Conservation (phyloP, 2,888 invertebrate species). For the Melanargia galathea region DNA sequence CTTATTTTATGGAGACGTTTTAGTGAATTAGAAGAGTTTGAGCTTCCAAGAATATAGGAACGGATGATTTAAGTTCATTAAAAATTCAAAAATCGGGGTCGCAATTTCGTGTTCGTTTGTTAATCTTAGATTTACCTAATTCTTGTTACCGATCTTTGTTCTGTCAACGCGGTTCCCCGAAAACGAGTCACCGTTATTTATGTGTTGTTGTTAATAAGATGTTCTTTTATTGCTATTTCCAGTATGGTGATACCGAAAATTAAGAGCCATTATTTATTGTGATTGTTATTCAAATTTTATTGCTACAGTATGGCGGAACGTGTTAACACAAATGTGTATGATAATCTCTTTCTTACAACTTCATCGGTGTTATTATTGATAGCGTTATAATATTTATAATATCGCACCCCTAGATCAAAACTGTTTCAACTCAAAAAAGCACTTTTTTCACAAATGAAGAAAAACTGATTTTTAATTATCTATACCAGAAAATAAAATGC, state of each 20-base stretch:
- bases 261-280: slow-evolving; percentile 21
- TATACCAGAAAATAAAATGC: no score
- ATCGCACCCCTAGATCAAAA: no score
- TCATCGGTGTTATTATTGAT: slow-evolving; percentile 14
- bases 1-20: slow-evolving; percentile 65
- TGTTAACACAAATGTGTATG: slow-evolving; percentile 22
- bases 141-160: slow-evolving; percentile 62
- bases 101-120: slow-evolving; percentile 36
- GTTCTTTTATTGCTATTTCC: slow-evolving; percentile 26
- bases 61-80: slow-evolving; percentile 68
- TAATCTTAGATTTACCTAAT: slow-evolving; percentile 69
- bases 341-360: slow-evolving; percentile 22
- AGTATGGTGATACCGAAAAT: slow-evolving; percentile 25
- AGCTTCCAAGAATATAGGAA: slow-evolving; percentile 62
- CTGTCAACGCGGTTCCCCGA: slow-evolving; percentile 40
- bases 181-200: slow-evolving; percentile 49
- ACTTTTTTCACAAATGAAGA: no score
- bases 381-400: slow-evolving; percentile 6
- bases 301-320: slow-evolving; percentile 15
- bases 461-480: no score
- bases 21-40: slow-evolving; percentile 61
- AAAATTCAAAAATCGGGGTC: slow-evolving; percentile 43
- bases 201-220: slow-evolving; percentile 40
- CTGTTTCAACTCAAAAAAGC: no score
- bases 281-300: slow-evolving; percentile 30